Conservation (phyloP, 2,113 vertebrate species). For the Saccopteryx bilineata region DNA sequence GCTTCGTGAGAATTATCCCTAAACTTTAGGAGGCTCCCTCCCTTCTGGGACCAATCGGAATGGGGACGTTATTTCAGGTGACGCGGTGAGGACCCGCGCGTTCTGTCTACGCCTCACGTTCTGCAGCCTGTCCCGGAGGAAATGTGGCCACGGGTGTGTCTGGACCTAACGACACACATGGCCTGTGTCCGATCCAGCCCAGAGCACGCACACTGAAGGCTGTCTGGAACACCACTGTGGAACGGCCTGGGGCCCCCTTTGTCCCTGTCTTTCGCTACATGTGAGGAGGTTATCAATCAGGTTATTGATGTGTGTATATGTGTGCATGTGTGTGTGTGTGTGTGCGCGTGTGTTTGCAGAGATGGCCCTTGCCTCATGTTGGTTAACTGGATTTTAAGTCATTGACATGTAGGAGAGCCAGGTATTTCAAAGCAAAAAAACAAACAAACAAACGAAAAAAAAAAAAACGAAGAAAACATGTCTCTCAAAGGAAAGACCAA, state of each 20-base stretch:
- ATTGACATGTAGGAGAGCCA: neutral
- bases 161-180: neutral
- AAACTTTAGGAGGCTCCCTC: neutral
- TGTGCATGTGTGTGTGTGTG: too few relatives aligned
- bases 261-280: neutral
- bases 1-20: neutral
- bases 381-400: neutral
- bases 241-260: neutral
- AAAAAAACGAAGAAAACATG: too few relatives aligned
- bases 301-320: neutral
- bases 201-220: neutral
- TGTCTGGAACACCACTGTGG: neutral
- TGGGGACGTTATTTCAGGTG: neutral
- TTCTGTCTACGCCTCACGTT: neutral
- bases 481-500: neutral
- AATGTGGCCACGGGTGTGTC: neutral
- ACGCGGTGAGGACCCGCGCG: neutral
- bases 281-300: neutral
- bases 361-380: neutral
- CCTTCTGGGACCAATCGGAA: neutral
- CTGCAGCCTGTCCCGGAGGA: neutral
- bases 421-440: slow-evolving; percentile 50
- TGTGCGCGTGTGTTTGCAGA: too few relatives aligned
- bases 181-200: neutral
- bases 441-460: too few relatives aligned